A percentile compares a stretch with the other conserved stretches of the same genome.
Conservation (phyloP, 2,888 invertebrate species). For the Dryomyza anilis region DNA sequence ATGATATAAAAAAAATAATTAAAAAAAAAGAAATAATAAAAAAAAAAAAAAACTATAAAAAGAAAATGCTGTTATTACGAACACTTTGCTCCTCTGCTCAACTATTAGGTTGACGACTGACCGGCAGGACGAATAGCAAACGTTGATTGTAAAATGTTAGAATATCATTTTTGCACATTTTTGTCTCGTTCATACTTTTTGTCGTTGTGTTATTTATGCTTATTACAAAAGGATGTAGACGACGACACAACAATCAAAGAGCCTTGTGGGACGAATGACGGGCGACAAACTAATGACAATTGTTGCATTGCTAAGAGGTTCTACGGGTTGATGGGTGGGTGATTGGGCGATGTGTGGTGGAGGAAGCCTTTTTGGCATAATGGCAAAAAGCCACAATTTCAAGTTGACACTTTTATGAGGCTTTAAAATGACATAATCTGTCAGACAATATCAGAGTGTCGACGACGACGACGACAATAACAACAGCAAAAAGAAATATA, state of each 20-base stretch:
- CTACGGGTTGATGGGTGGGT: background rate
- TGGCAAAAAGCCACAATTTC: conserved; percentile 4
- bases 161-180: background rate
- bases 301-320: conserved; percentile 2
- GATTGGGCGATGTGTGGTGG: background rate
- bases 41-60: no score
- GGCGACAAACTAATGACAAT: conserved; percentile 7
- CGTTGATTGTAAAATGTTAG: conserved; percentile 2
- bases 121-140: no score
- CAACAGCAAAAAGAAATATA: background rate
- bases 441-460: conserved; percentile 4
- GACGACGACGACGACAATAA: background rate
- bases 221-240: conserved; percentile 19
- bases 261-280: no score
- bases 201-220: background rate
- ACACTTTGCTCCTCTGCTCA: no score
- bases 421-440: conserved; percentile 12
- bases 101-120: no score
- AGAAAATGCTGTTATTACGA: no score
- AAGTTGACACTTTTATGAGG: conserved; percentile 20
- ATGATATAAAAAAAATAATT: no score
- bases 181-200: background rate
- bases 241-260: no score
- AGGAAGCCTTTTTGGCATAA: background rate
- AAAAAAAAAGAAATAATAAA: no score